Base-by-base conservation (phyloP, 1,140 invertebrate species). In the Ceratina calcarata region DNA sequence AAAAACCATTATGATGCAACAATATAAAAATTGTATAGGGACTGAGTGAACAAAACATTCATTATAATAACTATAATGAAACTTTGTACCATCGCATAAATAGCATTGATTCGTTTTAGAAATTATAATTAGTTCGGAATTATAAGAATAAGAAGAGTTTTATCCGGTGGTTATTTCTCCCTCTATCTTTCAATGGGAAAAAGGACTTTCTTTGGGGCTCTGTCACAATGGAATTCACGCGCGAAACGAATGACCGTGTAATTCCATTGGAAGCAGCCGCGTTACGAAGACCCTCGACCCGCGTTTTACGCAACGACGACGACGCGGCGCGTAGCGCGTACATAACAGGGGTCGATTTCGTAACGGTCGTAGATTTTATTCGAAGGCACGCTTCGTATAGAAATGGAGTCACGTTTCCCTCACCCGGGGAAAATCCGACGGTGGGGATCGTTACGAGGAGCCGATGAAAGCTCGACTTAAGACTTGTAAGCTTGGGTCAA, bases 381-480 rank as follows among this genome's bases (percentile, higher is more conserved):
- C 27, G 27, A 27, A 27, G 51, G 16, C 64, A 15, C 15, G 16
- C 13, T 64, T 45, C 53, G 27, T 45, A 16, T 15, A 7, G 65
- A 20, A 3, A 20, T 15, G 49, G 16, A 24, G 27, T 51, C 77
- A 53, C n/a, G 24, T 80, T 75, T 74, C 3, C 16, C 18, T n/a
- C 7, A 32, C 16, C 27, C 20, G 20, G 49, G 27, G 27, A 24
- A 81, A 64, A 69, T 83, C 64, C 51, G 24, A 32, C 27, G 27
- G 27, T 32, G 8, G 58, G 60, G n/a, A 72, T 73, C 64, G 69
- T 77, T 76, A 64, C 24, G 57, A 37, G 32, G 60, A 80, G 67
- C 58, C 60, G n/a, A 1, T 37, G 71, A 66, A 55, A 68, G 53
- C 53, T 32, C 24, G 66, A 79, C 71, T 80, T 74, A 69, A 70